Evolutionary conservation across 2,888 invertebrate species (phyloP), one percentile per base, ranked within the genome.

Genomic region (Ctenicera cuprea): DNA sequence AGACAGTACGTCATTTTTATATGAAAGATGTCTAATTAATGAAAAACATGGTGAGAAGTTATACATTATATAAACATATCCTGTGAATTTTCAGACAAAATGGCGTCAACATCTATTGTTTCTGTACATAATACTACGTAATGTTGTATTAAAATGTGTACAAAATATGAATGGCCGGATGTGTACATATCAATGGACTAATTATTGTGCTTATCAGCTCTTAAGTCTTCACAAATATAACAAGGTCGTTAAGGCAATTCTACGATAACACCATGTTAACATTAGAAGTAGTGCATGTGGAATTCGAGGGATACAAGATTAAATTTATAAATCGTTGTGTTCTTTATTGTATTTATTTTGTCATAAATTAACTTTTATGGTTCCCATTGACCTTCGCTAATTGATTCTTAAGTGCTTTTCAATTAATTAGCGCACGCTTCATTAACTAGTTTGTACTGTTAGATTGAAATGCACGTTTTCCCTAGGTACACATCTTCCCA

Each of bases 151-250:
- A 22, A 66, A 66, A 30, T 52, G 43, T 57, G 26, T 65, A 65
- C 48, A 52, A 45, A 12, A 63, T 50, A 63, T 72, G 73, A 78
- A 77, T 71, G 76, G 71, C 76, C 79, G 79, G 79, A 79, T 76
- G 75, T 77, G 70, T 64, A 65, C 61, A 71, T 79, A 79, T 79
- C 76, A 77, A 76, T 77, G 77, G 73, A 76, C 76, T 79, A 79
- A 79, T 79, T 77, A 77, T 77, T 73, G 63, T 68, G 59, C 74
- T 79, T 79, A 79, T 79, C 79, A 67, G 68, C 64, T 75, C 70
- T 67, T 64, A 67, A 74, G 76, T 74, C 74, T 76, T 76, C 65
- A 76, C 77, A 77, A 77, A 77, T 77, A 77, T 75, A 77, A 77
- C 77, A 77, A 77, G 77, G 77, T 77, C 77, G 77, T 76, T 77